phyloP scores from a whole-genome alignment of 2,888 invertebrate species.

The Prosopocoilus inquinatus region DNA sequence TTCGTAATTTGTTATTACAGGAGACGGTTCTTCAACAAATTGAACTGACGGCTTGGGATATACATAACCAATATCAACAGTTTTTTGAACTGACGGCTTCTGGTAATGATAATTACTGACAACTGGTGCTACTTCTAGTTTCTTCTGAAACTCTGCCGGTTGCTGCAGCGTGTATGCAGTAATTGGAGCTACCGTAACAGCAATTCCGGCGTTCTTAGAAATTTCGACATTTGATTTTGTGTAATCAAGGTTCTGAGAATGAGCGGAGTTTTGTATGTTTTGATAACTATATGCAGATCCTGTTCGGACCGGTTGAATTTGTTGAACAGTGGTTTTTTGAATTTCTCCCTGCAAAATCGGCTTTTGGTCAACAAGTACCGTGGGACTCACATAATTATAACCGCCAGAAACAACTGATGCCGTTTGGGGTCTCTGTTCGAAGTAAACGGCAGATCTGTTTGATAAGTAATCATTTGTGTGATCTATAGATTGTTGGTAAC shows the following conservation, averaged over 20 bases:
- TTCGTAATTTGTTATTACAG: constrained; percentile 21
- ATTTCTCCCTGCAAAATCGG: not conserved
- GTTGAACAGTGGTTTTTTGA: constrained; percentile 20
- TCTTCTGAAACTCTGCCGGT: constrained; percentile 36
- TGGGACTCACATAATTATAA: too few relatives aligned
- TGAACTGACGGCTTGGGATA: constrained; percentile 35
- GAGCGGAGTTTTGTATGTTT: too few relatives aligned
- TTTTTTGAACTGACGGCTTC: constrained; percentile 21
- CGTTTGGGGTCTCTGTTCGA: too few relatives aligned
- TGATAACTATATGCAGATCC: too few relatives aligned
- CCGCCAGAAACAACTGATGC: too few relatives aligned
- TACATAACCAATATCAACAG: constrained; percentile 26
- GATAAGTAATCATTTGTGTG: not conserved
- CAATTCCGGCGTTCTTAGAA: too few relatives aligned
- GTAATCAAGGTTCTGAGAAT: too few relatives aligned
- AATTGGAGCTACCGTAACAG: too few relatives aligned
- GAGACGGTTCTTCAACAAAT: constrained; percentile 46
- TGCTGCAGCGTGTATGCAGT: constrained; percentile 17
- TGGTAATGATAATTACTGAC: constrained; percentile 45
- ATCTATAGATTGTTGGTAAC: not conserved
- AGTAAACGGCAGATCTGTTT: too few relatives aligned
- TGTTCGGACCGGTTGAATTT: not conserved
- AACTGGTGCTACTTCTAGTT: constrained; percentile 33
- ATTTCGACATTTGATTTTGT: constrained; percentile 29
- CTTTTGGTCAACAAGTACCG: too few relatives aligned